A percentile compares a stretch with the other conserved stretches of the same genome.
Evolutionary conservation across 2,888 invertebrate species (phyloP).

Genomic region (Tholera decimalis): DNA sequence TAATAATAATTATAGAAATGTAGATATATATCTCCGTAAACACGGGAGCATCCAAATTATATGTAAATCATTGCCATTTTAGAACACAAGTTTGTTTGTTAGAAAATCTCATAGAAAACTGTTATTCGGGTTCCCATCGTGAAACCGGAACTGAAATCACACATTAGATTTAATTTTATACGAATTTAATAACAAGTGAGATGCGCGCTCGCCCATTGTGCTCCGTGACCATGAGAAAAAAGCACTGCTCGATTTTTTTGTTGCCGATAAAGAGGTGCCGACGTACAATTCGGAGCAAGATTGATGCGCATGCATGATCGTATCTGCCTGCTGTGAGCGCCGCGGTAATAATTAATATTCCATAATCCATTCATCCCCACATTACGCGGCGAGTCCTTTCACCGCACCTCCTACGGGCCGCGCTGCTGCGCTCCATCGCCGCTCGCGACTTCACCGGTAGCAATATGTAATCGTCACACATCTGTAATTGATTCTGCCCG

Average conservation of each 20-base stretch:
- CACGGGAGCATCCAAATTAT: conserved; percentile 70
- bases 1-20: conserved; percentile 65
- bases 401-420: conserved; percentile 68
- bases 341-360: conserved; percentile 86
- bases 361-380: conserved; percentile 86
- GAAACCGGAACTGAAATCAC: conserved; percentile 89
- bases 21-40: conserved; percentile 72
- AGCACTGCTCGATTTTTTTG: conserved; percentile 83
- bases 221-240: conserved; percentile 86
- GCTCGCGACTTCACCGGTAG: conserved; percentile 76
- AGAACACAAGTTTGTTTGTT: conserved; percentile 73
- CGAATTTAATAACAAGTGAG: conserved; percentile 91
- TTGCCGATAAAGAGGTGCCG: conserved; percentile 89
- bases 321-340: conserved; percentile 85
- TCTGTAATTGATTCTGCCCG: conserved; percentile 86
- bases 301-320: conserved; percentile 86
- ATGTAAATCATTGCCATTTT: conserved; percentile 76
- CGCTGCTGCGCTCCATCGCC: conserved; percentile 36
- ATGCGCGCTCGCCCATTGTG: conserved; percentile 84
- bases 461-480: conserved; percentile 85
- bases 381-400: conserved; percentile 76
- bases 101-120: conserved; percentile 79
- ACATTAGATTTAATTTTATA: conserved; percentile 91
- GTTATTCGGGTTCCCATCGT: conserved; percentile 87
- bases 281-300: conserved; percentile 86